phyloP scores from a whole-genome alignment of 2,797 vertebrate genomes.

The Neomorphus geoffroyi region DNA sequence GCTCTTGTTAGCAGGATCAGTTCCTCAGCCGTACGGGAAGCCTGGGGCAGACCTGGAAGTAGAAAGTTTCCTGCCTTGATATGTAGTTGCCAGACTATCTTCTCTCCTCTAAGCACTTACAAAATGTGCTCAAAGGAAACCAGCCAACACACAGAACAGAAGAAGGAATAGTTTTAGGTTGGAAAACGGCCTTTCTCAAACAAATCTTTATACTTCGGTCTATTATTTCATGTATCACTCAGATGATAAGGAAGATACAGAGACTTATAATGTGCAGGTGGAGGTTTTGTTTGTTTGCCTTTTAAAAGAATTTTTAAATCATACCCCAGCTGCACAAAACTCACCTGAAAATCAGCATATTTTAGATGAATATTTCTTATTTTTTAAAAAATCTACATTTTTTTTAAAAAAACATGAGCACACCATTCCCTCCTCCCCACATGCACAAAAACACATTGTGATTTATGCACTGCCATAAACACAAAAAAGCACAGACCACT shows the following conservation, averaged over 20 bases:
- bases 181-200: not conserved
- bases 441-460: not conserved
- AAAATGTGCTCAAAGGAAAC: not conserved
- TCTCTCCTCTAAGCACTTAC: not conserved
- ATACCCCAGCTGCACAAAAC: not conserved
- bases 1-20: not conserved
- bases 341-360: not conserved
- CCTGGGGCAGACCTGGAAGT: slow-evolving; percentile 41
- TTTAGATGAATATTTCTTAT: not conserved
- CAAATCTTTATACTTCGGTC: not conserved
- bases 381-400: not conserved
- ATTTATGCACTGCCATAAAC: not conserved
- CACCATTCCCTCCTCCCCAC: too few relatives aligned
- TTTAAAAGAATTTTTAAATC: not conserved
- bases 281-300: not conserved
- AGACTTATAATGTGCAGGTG: not conserved
- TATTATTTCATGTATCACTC: not conserved
- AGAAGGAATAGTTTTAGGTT: not conserved
- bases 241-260: not conserved
- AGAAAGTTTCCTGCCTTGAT: slow-evolving; percentile 47
- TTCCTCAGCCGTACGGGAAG: slow-evolving; percentile 12
- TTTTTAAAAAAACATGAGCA: too few relatives aligned
- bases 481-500: not conserved
- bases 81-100: slow-evolving; percentile 22
- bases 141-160: not conserved